Evolutionary conservation across 2,797 vertebrate genomes (phyloP).

Genomic region (Chaetophractus vellerosus): DNA sequence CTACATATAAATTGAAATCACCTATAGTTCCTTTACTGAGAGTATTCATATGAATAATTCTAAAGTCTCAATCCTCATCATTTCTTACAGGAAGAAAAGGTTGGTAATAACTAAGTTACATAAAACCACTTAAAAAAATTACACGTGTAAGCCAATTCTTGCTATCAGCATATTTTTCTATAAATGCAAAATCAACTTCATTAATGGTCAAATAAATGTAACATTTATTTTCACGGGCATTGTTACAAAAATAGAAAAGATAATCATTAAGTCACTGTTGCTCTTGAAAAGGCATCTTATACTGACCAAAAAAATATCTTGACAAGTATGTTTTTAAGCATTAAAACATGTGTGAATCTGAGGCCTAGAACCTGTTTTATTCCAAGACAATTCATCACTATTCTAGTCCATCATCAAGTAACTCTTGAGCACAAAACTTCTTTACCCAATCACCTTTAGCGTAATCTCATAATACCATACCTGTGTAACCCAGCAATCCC

Average conservation of each 20-base stretch:
- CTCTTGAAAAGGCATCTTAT: slow-evolving; percentile 44
- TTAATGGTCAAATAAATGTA: slow-evolving; percentile 43
- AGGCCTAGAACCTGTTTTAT: background rate
- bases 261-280: background rate
- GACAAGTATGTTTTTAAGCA: slow-evolving; percentile 43
- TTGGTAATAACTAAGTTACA: background rate
- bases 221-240: background rate
- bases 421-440: background rate
- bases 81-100: slow-evolving; percentile 22
- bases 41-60: slow-evolving; percentile 25
- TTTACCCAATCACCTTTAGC: background rate
- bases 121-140: slow-evolving; percentile 37
- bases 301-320: background rate
- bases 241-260: background rate
- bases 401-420: background rate
- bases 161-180: slow-evolving; percentile 4
- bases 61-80: background rate
- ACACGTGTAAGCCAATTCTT: background rate
- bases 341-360: background rate
- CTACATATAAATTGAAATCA: no score
- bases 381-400: background rate
- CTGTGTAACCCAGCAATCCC: background rate
- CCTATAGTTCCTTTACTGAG: slow-evolving; percentile 26
- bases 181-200: slow-evolving; percentile 15
- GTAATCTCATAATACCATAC: slow-evolving; percentile 1